Evolutionary conservation across 2,888 invertebrate species (phyloP), one percentile per base, ranked within the genome.

Genomic region (Scaptomyza flava): DNA sequence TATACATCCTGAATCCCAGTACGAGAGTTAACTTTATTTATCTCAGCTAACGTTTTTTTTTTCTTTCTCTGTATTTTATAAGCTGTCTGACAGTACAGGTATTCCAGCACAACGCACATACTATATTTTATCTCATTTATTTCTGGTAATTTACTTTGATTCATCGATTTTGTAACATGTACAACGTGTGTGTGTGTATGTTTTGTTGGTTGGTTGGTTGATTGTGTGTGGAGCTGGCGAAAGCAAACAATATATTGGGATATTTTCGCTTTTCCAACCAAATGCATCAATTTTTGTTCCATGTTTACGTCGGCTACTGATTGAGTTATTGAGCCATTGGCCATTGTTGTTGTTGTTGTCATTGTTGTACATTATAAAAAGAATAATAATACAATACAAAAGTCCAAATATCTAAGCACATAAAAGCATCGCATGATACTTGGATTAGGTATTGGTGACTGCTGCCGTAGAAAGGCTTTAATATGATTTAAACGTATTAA

Each of bases 131-230:
- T 84, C 84, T 83, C 87, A 84, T 84, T 88, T 80, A 84, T 83
- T 84, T 84, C 83, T 84, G 81, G 88, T 88, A 84, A 84, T 84
- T 84, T 84, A 83, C 88, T 84, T 86, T 84, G 84, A 84, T 88
- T 88, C 88, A 84, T 84, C 83, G 88, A 88, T 84, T 86, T 83
- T 83, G 81, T 86, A 84, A 17, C 17, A 17, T 1, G 1, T 17
- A 17, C 17, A 1, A 17, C 17, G 17, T 17, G 17, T 23, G 17
- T 23, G 17, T 36, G 43, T 34, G n/a, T 46, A 34, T 14, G 27
- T 36, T 5, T 8, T 12, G 11, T 4, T 11, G 6, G 17, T 23
- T 7, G 9, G 2, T 30, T 59, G 46, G n/a, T 12, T 23, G 23
- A 2, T 6, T 47, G 14, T 30, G 11, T 31, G 47, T 11, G 11